Evolutionary conservation across 2,113 vertebrate genomes (phyloP), one percentile per base, ranked within the genome.

Genomic region (Brachyhypopomus occidentalis): DNA sequence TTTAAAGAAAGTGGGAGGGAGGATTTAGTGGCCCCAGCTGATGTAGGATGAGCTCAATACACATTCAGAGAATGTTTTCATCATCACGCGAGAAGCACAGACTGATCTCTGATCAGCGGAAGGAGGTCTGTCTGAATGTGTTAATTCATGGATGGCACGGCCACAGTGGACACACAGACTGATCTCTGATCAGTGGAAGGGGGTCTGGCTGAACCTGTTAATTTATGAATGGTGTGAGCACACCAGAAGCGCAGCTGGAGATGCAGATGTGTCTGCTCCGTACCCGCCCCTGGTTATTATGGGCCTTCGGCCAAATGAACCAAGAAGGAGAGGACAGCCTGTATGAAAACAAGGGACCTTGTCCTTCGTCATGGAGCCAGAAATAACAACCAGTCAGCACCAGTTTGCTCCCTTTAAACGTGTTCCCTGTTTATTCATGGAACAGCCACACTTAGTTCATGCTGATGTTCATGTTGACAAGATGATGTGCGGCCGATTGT

Each of bases 171-270:
- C 7, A 11, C 45, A 52, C 11, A 52, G 9, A 14, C 45, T 52
- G 45, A 11, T 52, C 45, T 52, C 45, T 14, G 45, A 14, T 52
- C 45, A 52, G 45, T 52, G 45, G 30, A 75, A 60, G 1, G 23
- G 14, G 56, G 56, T 52, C 45, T 52, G n/a, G 11, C 20, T 14
- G 36, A 60, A 25, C 3, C 64, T 27, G 20, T 59, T 60, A 60
- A 71, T 79, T 59, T 41, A 52, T 27, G 22, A 23, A 71, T 22
- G 7, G 1, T 58, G 59, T 60, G 36, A 27, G 36, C 25, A 11
- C 30, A 59, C 30, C 23, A 34, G 34, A 79, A 79, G 45, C 69
- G 30, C 70, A 73, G 78, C 78, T 73, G 78, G 70, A 5, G 69
- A 58, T 22, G 52, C 34, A 20, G 77, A 20, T 58, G 30, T 22